phyloP scores from a whole-genome alignment of 1,140 invertebrate species.

The Phymorhynchus buccinoides region DNA sequence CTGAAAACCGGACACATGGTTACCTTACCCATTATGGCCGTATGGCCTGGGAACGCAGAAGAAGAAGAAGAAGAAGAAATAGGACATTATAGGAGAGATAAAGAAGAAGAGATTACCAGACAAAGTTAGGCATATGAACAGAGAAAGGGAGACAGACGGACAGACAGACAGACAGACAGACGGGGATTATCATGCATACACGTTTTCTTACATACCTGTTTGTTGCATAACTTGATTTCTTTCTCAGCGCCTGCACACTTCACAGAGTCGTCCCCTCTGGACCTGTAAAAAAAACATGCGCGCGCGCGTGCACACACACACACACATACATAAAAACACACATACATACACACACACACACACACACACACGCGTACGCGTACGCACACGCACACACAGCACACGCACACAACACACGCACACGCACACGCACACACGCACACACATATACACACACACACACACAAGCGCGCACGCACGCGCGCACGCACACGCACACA shows the following conservation, averaged over 20 bases:
- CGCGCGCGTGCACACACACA: slow-evolving; percentile 12
- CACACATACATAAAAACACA: not conserved
- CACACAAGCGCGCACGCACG: not conserved
- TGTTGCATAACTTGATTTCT: slow-evolving; percentile 40
- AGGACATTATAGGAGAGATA: not conserved
- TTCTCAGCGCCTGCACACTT: slow-evolving; percentile 24
- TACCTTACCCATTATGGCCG: too few relatives aligned
- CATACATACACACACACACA: not conserved
- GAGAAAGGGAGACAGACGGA: not conserved
- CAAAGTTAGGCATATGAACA: not conserved
- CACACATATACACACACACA: not conserved
- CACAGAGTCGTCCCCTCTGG: slow-evolving; percentile 19
- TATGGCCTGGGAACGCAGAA: too few relatives aligned
- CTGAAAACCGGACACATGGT: too few relatives aligned
- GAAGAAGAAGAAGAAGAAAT: too few relatives aligned
- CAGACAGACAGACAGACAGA: not conserved
- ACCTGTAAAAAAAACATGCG: slow-evolving; percentile 32
- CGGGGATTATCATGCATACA: not conserved
- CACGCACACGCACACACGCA: slow-evolving; percentile 14
- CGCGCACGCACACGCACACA: slow-evolving; percentile 7
- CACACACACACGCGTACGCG: not conserved
- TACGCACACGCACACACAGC: not conserved
- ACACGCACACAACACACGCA: not conserved
- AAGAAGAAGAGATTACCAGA: not conserved
- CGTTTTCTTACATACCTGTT: slow-evolving; percentile 38